phyloP scores from a whole-genome alignment of 1,140 invertebrate species.

The Epicauta chinensis region DNA sequence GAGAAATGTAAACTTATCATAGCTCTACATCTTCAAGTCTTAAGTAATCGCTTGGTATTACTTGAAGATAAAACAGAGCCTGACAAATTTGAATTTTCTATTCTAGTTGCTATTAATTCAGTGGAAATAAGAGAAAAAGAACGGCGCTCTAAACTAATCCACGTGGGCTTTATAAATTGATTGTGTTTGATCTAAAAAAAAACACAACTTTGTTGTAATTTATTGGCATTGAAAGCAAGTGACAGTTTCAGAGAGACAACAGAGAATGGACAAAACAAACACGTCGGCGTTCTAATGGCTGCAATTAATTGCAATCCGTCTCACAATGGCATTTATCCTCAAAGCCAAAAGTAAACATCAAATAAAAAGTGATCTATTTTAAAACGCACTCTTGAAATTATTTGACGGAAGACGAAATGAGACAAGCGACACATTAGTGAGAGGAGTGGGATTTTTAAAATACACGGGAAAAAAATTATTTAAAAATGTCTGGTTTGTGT shows the following conservation, averaged over 20 bases:
- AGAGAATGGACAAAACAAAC: no score
- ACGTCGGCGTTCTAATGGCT: not conserved
- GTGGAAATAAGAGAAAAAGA: no score
- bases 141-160: not conserved
- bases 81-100: no score
- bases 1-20: no score
- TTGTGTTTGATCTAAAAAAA: not conserved
- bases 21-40: no score
- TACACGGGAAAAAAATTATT: not conserved
- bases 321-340: conserved; percentile 9
- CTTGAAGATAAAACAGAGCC: no score
- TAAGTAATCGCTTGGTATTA: no score
- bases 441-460: not conserved
- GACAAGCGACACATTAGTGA: no score
- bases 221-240: no score
- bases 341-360: conserved; percentile 4
- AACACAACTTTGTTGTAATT: not conserved
- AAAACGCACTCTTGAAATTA: not conserved
- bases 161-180: not conserved
- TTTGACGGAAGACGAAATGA: conserved; percentile 14
- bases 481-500: conserved; percentile 19
- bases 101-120: no score
- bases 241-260: no score
- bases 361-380: conserved; percentile 16
- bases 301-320: conserved; percentile 10